These are phyloP conservation scores for Rhizoglyphus robini DNA, from an alignment of 1,140 invertebrate genomes.

Conservation along the genomic window DNA sequence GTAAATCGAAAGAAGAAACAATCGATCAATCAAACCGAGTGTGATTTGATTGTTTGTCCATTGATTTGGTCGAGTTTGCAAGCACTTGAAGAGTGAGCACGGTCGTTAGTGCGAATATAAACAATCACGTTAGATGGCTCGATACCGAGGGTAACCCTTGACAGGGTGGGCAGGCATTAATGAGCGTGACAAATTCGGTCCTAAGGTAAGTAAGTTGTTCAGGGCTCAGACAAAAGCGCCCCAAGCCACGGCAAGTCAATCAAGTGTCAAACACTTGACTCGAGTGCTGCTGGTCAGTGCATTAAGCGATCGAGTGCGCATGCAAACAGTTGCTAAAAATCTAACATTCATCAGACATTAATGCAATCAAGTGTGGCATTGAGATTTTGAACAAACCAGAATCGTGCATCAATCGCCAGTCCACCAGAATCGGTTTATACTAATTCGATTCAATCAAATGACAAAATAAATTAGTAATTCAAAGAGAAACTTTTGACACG, in stretches of 20 bases:
- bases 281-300: background rate
- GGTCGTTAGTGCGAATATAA: background rate
- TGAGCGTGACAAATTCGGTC: background rate
- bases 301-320: background rate
- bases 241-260: background rate
- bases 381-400: too few relatives aligned
- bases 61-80: background rate
- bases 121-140: background rate
- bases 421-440: too few relatives aligned
- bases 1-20: background rate
- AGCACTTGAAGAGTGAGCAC: too few relatives aligned
- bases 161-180: background rate
- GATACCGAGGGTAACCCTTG: background rate
- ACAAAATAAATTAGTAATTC: too few relatives aligned
- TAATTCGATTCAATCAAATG: too few relatives aligned
- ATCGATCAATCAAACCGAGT: conserved; percentile 11
- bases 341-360: background rate
- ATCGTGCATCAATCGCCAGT: too few relatives aligned
- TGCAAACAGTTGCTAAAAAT: background rate
- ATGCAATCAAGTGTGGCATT: background rate
- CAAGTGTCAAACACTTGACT: background rate
- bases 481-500: too few relatives aligned
- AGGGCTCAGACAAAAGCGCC: background rate
- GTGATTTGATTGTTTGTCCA: conserved; percentile 2
- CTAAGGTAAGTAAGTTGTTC: background rate